Evolutionary conservation across 2,888 invertebrate species (phyloP).

Genomic region (Atrina japonica): DNA sequence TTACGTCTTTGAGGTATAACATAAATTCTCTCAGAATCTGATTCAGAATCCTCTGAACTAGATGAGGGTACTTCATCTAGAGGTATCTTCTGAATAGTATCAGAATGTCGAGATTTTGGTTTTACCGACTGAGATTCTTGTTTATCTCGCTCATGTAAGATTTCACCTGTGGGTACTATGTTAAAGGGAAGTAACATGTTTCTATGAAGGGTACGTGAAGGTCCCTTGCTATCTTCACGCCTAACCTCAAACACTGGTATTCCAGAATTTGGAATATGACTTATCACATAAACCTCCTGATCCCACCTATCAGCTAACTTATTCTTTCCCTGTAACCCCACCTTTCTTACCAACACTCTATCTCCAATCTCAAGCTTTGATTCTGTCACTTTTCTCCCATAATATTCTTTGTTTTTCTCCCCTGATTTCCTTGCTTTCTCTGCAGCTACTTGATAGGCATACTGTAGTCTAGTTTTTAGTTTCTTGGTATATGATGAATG

Average conservation of each 20-base stretch:
- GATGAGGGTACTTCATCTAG: no score
- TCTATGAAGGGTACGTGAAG: not conserved
- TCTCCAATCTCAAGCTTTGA: constrained; percentile 13
- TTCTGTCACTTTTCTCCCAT: not conserved
- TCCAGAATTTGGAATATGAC: not conserved
- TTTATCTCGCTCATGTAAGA: no score
- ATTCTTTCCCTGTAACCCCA: constrained; percentile 18
- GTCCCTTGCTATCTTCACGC: not conserved
- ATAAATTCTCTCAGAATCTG: no score
- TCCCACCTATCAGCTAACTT: constrained; percentile 14
- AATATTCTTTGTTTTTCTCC: constrained; percentile 1
- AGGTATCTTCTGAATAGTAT: constrained; percentile 1
- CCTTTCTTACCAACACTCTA: constrained; percentile 11
- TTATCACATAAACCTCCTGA: not conserved
- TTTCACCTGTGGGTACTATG: not conserved
- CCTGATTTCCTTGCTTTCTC: not conserved
- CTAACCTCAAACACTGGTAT: constrained; percentile 1
- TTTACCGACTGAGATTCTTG: not conserved
- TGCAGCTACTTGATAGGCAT: not conserved
- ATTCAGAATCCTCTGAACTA: no score
- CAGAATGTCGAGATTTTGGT: not conserved
- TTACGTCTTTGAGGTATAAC: no score
- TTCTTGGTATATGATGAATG: not conserved
- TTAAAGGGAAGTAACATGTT: constrained; percentile 14
- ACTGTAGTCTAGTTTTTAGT: not conserved